Conservation (phyloP, 2,113 vertebrate genomes). For the Alectura lathami region DNA sequence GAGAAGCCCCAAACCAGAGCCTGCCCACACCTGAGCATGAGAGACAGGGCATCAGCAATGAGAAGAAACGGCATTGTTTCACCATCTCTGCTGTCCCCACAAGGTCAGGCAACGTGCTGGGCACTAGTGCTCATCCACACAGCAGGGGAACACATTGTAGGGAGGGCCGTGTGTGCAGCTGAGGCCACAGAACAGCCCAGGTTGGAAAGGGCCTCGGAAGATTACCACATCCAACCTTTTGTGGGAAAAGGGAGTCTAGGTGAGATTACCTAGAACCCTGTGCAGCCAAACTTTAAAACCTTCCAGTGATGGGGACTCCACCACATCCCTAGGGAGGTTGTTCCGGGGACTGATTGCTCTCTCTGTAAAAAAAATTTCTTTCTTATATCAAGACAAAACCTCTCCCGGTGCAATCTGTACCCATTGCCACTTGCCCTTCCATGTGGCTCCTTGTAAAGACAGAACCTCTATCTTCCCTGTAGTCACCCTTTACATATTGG, state of each 20-base stretch:
- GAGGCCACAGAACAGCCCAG: background rate
- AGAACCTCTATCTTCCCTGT: background rate
- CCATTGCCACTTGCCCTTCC: background rate
- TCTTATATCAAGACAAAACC: background rate
- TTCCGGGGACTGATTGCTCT: background rate
- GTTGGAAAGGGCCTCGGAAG: background rate
- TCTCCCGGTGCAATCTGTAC: background rate
- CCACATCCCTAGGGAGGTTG: background rate
- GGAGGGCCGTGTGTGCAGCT: background rate
- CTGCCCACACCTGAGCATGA: background rate
- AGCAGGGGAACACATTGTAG: background rate
- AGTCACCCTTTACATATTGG: background rate
- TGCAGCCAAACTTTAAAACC: background rate
- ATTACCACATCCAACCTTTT: background rate
- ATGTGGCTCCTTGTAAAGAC: background rate
- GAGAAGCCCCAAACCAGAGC: background rate
- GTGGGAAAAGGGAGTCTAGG: background rate
- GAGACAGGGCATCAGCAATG: background rate
- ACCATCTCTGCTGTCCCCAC: background rate
- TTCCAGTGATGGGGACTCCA: background rate
- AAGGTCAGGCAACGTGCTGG: background rate
- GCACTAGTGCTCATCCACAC: too few species aligned
- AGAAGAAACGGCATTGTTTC: background rate
- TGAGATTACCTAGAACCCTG: background rate
- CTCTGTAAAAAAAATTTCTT: background rate